Evolutionary conservation across 2,888 invertebrate genomes (phyloP).

Genomic region (Phengaris alcon): DNA sequence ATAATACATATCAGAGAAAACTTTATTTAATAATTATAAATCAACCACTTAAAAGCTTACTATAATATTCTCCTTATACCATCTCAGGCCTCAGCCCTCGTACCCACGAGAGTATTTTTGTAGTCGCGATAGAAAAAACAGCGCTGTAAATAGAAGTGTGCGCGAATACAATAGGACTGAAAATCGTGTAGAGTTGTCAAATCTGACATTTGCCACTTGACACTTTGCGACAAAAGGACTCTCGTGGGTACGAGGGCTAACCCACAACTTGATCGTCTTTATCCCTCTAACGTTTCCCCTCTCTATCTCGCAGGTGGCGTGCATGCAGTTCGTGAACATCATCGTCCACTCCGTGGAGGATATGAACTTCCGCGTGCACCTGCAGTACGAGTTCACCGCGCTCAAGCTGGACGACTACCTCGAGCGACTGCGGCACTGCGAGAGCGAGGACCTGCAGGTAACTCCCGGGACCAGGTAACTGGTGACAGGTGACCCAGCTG

Average conservation of each 20-base stretch:
- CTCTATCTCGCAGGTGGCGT: slow-evolving; percentile 84
- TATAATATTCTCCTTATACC: too few relatives aligned
- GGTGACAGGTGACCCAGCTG: too few relatives aligned
- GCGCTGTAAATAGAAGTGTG: too few relatives aligned
- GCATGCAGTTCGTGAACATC: slow-evolving; percentile 99
- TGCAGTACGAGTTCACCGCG: slow-evolving; percentile 98
- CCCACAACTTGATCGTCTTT: not conserved
- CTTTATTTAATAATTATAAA: too few relatives aligned
- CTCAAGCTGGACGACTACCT: slow-evolving; percentile 97
- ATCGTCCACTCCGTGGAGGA: slow-evolving; percentile 99
- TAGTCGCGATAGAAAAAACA: too few relatives aligned
- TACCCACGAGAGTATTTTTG: too few relatives aligned
- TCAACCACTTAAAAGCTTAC: too few relatives aligned
- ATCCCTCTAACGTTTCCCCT: not conserved
- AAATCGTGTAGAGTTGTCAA: too few relatives aligned
- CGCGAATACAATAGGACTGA: too few relatives aligned
- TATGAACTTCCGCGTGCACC: slow-evolving; percentile 98
- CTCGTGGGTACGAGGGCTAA: not conserved
- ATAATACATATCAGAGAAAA: too few relatives aligned
- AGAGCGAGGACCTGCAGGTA: slow-evolving; percentile 96
- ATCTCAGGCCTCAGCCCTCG: too few relatives aligned
- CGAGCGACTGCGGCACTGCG: slow-evolving; percentile 93
- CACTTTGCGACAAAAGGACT: not conserved
- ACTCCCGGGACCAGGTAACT: slow-evolving; percentile 27
- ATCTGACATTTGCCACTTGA: too few relatives aligned